Evolutionary conservation across 1,140 invertebrate species (phyloP).

Genomic region (Grapholita molesta): DNA sequence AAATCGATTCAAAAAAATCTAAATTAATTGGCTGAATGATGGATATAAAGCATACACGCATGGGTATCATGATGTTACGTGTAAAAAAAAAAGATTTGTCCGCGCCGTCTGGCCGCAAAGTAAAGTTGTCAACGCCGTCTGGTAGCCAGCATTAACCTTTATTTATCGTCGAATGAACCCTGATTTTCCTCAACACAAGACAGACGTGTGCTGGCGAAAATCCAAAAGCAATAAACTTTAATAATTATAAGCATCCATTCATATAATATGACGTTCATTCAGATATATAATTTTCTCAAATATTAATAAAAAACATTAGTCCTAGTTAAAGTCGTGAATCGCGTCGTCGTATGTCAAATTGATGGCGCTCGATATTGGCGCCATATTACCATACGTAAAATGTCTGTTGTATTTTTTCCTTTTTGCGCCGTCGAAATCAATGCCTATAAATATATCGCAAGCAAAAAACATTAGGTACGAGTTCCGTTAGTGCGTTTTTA

Average conservation of each 20-base stretch:
- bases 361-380: background rate
- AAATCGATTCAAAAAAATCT: background rate
- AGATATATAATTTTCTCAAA: background rate
- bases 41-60: background rate
- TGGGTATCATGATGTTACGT: background rate
- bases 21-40: background rate
- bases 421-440: background rate
- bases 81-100: constrained; percentile 30
- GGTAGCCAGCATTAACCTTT: constrained; percentile 49
- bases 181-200: constrained; percentile 33
- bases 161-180: constrained; percentile 54
- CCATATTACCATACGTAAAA: constrained; percentile 7
- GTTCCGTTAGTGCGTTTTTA: too few species aligned
- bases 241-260: constrained; percentile 7
- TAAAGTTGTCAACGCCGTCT: constrained; percentile 64
- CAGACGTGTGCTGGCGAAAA: background rate
- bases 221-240: background rate
- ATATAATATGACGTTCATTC: background rate
- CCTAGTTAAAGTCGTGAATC: background rate
- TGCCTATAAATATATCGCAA: background rate
- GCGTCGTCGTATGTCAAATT: background rate
- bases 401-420: background rate
- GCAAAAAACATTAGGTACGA: background rate
- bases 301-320: background rate
- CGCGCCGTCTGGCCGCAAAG: constrained; percentile 43